Conservation (phyloP, 2,797 vertebrate species). For the Tarsius wallacei region DNA sequence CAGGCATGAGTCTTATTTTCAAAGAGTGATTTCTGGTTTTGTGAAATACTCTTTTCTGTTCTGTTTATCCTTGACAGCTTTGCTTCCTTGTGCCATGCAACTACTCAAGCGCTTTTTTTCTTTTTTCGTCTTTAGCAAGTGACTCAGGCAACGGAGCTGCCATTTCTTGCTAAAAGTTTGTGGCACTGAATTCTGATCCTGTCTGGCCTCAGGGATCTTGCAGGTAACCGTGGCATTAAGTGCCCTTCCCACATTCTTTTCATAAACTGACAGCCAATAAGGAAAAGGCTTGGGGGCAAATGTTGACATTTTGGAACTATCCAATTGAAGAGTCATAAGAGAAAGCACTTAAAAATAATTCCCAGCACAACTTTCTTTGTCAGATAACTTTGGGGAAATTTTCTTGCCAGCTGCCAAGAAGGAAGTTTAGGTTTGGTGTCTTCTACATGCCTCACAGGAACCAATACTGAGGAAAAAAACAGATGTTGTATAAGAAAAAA, state of each 20-base stretch:
- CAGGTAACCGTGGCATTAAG: constrained; percentile 33
- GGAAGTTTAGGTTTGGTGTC: not conserved
- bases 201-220: not conserved
- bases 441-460: not conserved
- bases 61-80: constrained; percentile 58
- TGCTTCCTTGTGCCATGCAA: not conserved
- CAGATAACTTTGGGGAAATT: constrained; percentile 21
- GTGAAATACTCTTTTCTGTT: not conserved
- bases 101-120: not conserved
- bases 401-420: not conserved
- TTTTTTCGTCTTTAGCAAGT: constrained; percentile 68
- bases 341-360: constrained; percentile 55
- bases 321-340: constrained; percentile 38
- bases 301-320: constrained; percentile 59
- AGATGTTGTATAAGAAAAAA: not conserved
- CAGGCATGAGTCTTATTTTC: constrained; percentile 17
- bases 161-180: constrained; percentile 37
- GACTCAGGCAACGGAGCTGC: constrained; percentile 46
- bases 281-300: constrained; percentile 61
- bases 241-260: constrained; percentile 37
- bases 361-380: not conserved
- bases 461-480: not conserved
- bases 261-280: constrained; percentile 72
- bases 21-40: constrained; percentile 29
- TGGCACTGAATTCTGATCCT: not conserved